Base-by-base conservation (phyloP, 53 echinoderm and acorn worm genomes). In the Antedon mediterranea region DNA sequence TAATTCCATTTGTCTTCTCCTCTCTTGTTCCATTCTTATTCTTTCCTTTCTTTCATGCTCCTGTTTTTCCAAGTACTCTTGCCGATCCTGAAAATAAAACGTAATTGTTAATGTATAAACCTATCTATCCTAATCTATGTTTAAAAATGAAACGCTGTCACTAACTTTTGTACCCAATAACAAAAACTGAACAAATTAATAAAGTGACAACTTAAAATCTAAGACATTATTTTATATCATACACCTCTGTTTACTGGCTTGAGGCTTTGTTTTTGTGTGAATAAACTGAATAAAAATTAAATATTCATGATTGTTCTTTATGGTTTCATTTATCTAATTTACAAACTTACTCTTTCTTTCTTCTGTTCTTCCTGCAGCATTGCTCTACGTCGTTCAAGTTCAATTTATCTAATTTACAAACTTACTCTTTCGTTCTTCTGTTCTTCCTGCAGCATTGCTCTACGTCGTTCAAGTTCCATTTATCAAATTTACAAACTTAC, bases 1-100 rank as follows among this genome's bases (percentile, higher is more conserved):
- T 73, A 90, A 42, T 77, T 97, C 97, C 90, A 92, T 88, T 81
- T 97, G 97, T 28, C 86, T 82, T 29, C 97, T 73, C 29, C 97
- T 92, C 75, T 97, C 97, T 34, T 97, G 97, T 81, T 92, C 97
- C 80, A 97, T 43, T 73, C 92, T 82, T 79, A 87, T 89, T 74
- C 90, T 85, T 32, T 92, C 92, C 73, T 82, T 97, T 80, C 81
- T 89, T 72, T 97, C 91, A n/a, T 82, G 84, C 72, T 97, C 97
- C 78, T 89, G 87, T 77, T 74, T 89, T 77, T 92, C 91, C 43
- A 88, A 79, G 34, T 90, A 84, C 31, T 80, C 34, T 33, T 90
- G 90, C 43, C 93, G 88, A 30, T 93, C 89, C 89, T 93, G 70
- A 28, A 31, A 71, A 79, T 3, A 74, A 75, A 43, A 11, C 4